Evolutionary conservation across 1,140 invertebrate species (phyloP), one percentile per base, ranked within the genome.

Genomic region (Eumaeus atala): DNA sequence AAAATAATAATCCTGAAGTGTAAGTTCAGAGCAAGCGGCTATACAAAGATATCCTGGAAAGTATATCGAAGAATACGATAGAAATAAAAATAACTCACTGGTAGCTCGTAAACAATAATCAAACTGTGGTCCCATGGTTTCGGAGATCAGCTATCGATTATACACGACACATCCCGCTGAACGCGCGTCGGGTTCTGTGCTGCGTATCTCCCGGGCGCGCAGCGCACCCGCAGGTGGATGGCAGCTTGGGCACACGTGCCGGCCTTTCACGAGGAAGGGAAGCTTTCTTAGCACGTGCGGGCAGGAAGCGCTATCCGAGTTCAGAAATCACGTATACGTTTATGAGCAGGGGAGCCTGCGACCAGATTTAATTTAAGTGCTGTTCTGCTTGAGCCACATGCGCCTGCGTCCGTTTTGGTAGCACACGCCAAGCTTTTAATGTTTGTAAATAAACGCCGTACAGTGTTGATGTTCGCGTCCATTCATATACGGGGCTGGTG

Each of bases 391-490:
- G 21, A 28, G 21, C 21, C 21, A 36, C 36, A 51, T 58, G 62
- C 62, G 61, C 62, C 57, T 65, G 66, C 64, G 65, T 70, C 68
- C 72, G 64, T 63, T 74, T 72, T 71, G 66, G 72, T 71, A 73
- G 68, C 77, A 58, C 70, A 69, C 67, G 69, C 68, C 69, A 59
- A 68, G 70, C 65, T 58, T 59, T 66, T 66, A 62, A 63, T 86
- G 83, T 86, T 86, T 86, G 83, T 86, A 86, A 86, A 86, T 84
- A 84, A 75, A 80, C 67, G 21, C 21, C 21, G 67, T 67, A 70
- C 69, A 70, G 64, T 81, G 77, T 81, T 77, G 73, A 76, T 75
- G 67, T 72, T 67, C 61, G 59, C 64, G 65, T 64, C 67, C 74
- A 76, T 74, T 83, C 75, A 79, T 79, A 74, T 71, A 68, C 64